Conservation (phyloP, 2,113 vertebrate species). For the Amphilophus citrinellus region DNA sequence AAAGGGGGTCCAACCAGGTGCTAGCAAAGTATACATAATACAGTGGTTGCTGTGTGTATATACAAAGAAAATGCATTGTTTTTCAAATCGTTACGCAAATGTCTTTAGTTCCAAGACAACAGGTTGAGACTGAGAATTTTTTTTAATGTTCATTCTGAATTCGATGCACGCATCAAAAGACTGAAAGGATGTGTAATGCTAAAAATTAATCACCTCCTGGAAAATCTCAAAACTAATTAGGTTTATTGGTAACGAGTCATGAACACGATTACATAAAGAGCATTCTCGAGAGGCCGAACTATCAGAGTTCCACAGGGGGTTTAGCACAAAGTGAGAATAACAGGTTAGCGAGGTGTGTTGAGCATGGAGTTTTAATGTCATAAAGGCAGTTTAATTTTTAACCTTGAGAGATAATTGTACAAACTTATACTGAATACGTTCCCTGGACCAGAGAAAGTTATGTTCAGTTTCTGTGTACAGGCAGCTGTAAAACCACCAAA, state of each 20-base stretch:
- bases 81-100: neutral
- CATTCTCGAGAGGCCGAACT: neutral
- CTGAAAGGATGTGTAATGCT: neutral
- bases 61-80: neutral
- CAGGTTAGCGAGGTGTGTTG: neutral
- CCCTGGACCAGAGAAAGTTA: neutral
- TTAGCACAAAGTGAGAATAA: neutral
- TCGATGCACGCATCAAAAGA: neutral
- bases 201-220: neutral
- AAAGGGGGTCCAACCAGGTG: neutral
- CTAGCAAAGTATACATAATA: neutral
- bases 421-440: neutral
- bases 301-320: neutral
- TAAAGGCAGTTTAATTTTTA: neutral
- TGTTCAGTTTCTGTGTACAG: neutral
- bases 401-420: neutral
- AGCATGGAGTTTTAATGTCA: neutral
- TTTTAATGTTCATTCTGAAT: neutral
- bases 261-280: neutral
- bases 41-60: too few species aligned
- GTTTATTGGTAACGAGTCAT: neutral
- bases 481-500: neutral
- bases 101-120: neutral
- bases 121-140: neutral
- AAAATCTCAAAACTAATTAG: neutral